These are phyloP conservation scores for Candidula unifasciata DNA, from an alignment of 2,888 invertebrate genomes.

Conservation along the genomic window DNA sequence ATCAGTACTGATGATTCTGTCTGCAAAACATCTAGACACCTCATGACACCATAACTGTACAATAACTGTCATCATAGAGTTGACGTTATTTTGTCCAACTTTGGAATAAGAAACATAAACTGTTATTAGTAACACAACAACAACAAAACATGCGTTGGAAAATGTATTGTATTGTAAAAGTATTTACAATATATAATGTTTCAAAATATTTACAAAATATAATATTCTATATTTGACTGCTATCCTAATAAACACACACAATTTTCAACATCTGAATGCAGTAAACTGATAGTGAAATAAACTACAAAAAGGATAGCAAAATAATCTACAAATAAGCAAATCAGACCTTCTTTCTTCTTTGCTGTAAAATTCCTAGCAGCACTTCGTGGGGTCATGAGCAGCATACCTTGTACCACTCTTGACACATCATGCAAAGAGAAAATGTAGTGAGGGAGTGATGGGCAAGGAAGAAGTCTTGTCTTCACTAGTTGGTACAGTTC, in stretches of 20 bases:
- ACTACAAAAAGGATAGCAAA: constrained; percentile 49
- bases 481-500: constrained; percentile 71
- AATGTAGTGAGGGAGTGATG: constrained; percentile 73
- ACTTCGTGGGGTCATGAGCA: constrained; percentile 74
- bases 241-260: no score
- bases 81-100: constrained; percentile 56
- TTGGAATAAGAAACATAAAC: constrained; percentile 1
- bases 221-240: no score
- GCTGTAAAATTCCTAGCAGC: constrained; percentile 66
- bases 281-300: no score
- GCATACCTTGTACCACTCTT: constrained; percentile 73
- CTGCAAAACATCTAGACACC: constrained; percentile 72
- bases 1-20: constrained; percentile 70
- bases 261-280: no score
- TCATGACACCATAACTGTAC: constrained; percentile 77
- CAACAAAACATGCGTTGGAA: neutral
- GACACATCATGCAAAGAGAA: constrained; percentile 75
- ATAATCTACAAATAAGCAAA: no score
- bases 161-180: neutral
- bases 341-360: constrained; percentile 59
- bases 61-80: constrained; percentile 75
- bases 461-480: constrained; percentile 73
- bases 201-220: no score
- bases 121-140: neutral
- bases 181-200: no score